A percentile compares a stretch with the other conserved stretches of the same genome.
Evolutionary conservation across 1,140 invertebrate species (phyloP).

Genomic region (Panulirus ornatus): DNA sequence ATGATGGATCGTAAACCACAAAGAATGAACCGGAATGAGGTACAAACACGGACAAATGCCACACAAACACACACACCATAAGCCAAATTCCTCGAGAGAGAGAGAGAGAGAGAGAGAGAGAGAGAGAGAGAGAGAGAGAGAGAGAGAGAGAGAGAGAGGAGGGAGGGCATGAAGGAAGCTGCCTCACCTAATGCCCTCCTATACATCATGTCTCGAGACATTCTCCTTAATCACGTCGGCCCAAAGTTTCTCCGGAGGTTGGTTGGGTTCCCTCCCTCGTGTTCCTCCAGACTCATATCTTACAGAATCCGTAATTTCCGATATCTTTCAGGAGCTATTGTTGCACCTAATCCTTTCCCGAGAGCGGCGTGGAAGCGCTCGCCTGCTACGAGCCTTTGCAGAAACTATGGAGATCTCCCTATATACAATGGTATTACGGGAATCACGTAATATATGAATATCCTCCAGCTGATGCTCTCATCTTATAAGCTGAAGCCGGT

Average conservation of each 20-base stretch:
- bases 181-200: slow-evolving; percentile 3
- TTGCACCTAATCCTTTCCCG: slow-evolving; percentile 22
- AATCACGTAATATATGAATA: slow-evolving; percentile 46
- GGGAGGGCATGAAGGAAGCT: slow-evolving; percentile 18
- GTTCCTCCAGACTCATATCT: slow-evolving; percentile 18
- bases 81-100: no score
- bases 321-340: slow-evolving; percentile 39
- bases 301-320: slow-evolving; percentile 42
- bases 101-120: slow-evolving; percentile 20
- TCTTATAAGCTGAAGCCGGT: slow-evolving; percentile 47
- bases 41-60: no score
- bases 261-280: neutral
- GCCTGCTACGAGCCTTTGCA: slow-evolving; percentile 19
- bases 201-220: slow-evolving; percentile 14
- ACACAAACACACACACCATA: no score
- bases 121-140: neutral
- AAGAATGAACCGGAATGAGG: no score
- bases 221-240: slow-evolving; percentile 16
- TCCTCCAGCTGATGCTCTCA: slow-evolving; percentile 30
- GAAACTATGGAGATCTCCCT: slow-evolving; percentile 59
- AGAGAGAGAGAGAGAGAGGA: neutral
- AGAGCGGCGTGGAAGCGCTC: slow-evolving; percentile 4
- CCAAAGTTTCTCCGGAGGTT: neutral
- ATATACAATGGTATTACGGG: slow-evolving; percentile 59
- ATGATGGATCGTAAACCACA: no score